phyloP scores from a whole-genome alignment of 2,888 invertebrate genomes.

The Azorinus chamasolen region DNA sequence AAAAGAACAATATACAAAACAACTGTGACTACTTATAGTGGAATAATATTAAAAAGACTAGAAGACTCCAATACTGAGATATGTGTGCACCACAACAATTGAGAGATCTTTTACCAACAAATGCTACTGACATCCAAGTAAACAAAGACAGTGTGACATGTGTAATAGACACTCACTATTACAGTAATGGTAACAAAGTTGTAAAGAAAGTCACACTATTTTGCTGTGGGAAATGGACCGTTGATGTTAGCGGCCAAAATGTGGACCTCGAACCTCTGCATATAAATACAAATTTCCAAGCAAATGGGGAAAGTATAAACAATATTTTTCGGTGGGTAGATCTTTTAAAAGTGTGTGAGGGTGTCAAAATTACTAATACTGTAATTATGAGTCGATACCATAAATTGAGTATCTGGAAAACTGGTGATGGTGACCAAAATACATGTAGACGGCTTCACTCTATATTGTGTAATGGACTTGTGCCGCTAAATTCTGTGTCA shows the following conservation, averaged over 20 bases:
- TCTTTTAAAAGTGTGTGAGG: conserved; percentile 23
- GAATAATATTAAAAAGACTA: background rate
- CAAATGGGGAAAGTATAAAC: conserved; percentile 13
- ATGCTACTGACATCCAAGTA: too few species aligned
- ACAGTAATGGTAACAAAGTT: conserved; percentile 6
- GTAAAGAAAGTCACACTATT: conserved; percentile 2
- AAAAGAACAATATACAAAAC: conserved; percentile 3
- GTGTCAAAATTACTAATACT: background rate
- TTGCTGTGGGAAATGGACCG: conserved; percentile 7
- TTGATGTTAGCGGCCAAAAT: conserved; percentile 4
- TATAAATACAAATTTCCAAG: background rate
- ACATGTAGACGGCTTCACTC: conserved; percentile 13
- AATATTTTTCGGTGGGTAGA: background rate
- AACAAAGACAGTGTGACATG: background rate
- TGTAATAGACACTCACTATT: background rate
- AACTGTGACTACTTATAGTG: conserved; percentile 11
- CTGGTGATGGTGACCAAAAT: background rate
- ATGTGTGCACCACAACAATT: too few species aligned
- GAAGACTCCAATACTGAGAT: background rate
- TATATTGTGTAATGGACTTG: conserved; percentile 21
- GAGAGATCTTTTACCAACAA: too few species aligned
- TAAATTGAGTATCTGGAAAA: background rate
- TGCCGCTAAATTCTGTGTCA: conserved; percentile 14
- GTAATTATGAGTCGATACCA: conserved; percentile 13
- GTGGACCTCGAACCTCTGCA: background rate